Conservation (phyloP, 2,797 vertebrate species). For the Pseudochromis fuscus region DNA sequence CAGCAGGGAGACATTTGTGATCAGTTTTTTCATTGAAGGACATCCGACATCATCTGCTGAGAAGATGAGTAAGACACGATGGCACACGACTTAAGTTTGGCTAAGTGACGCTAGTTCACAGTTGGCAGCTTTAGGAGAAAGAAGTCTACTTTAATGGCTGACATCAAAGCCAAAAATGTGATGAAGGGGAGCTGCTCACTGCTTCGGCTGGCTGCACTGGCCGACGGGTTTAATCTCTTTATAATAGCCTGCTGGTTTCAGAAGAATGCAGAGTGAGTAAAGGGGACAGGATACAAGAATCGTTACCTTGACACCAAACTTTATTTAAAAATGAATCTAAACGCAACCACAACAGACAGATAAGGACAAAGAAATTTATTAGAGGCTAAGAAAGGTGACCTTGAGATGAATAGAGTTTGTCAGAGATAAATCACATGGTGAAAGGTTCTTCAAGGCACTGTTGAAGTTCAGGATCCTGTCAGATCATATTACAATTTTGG, state of each 20-base stretch:
- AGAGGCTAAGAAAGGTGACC: slow-evolving; percentile 40
- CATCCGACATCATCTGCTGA: slow-evolving; percentile 21
- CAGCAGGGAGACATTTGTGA: slow-evolving; percentile 8
- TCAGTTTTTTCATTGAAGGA: too few relatives aligned
- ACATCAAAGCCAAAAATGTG: slow-evolving; percentile 43
- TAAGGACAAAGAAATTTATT: slow-evolving; percentile 50
- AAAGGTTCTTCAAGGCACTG: slow-evolving; percentile 53
- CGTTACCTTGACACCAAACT: slow-evolving; percentile 32
- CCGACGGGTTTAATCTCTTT: slow-evolving; percentile 37
- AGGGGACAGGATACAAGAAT: slow-evolving; percentile 16
- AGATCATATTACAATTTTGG: neutral
- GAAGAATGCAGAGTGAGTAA: slow-evolving; percentile 38
- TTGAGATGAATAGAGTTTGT: slow-evolving; percentile 57
- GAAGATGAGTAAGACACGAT: slow-evolving; percentile 16
- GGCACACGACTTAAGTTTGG: slow-evolving; percentile 37
- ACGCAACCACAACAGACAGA: slow-evolving; percentile 32
- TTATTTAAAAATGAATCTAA: slow-evolving; percentile 46
- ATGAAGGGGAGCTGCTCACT: slow-evolving; percentile 44
- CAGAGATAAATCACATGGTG: slow-evolving; percentile 49
- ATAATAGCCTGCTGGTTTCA: slow-evolving; percentile 33
- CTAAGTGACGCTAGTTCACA: slow-evolving; percentile 23
- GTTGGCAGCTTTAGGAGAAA: slow-evolving; percentile 27
- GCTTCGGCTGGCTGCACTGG: slow-evolving; percentile 34
- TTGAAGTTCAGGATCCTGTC: slow-evolving; percentile 20
- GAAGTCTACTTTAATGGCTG: slow-evolving; percentile 34